These are phyloP conservation scores for Actinemys pallida DNA, from an alignment of 2,113 vertebrate species.

Conservation along the genomic window DNA sequence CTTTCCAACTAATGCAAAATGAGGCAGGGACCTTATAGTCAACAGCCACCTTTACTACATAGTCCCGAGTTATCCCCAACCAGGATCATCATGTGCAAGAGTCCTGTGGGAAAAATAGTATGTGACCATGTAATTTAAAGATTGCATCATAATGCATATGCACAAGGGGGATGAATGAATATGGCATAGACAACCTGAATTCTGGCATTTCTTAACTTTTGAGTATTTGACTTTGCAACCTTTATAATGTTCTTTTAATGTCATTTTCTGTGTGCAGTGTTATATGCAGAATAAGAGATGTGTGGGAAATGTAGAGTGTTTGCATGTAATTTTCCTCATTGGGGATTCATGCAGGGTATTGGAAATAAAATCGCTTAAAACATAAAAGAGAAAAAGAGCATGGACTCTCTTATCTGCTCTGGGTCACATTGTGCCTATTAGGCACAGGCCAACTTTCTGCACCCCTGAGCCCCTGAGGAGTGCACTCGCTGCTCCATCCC, in stretches of 20 bases:
- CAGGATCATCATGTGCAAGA: fast-evolving
- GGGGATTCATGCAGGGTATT: background rate
- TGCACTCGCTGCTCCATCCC: background rate
- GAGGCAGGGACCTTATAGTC: background rate
- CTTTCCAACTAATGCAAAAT: background rate
- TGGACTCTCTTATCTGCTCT: background rate
- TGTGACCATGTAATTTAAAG: background rate
- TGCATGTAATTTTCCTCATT: background rate
- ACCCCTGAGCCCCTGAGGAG: background rate
- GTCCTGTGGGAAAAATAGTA: background rate
- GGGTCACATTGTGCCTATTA: background rate
- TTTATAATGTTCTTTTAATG: background rate
- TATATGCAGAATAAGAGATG: background rate
- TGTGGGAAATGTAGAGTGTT: background rate
- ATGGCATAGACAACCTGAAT: background rate
- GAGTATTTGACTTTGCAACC: background rate
- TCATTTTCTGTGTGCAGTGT: fast-evolving
- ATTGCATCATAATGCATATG: fast-evolving
- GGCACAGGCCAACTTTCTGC: background rate
- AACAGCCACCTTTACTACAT: background rate
- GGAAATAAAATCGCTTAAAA: background rate
- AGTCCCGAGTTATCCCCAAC: background rate
- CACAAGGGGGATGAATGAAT: background rate
- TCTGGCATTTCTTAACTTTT: background rate
- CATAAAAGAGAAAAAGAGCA: background rate